Evolutionary conservation across 2,113 vertebrate genomes (phyloP).

Genomic region (Gnathonemus longibarbis): DNA sequence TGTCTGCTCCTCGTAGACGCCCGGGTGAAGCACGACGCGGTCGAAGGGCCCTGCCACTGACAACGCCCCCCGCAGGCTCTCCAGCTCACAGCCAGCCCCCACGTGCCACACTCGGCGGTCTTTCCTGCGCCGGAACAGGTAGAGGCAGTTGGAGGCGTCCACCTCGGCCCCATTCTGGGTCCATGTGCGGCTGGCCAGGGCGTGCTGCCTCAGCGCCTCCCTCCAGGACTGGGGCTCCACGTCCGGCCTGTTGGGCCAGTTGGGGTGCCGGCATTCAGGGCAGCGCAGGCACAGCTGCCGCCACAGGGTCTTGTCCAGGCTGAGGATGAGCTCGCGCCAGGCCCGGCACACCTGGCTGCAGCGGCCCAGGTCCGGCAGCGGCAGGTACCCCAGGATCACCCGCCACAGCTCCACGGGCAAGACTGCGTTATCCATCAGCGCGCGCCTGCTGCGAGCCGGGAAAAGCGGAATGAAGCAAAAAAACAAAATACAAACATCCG

Average conservation of each 20-base stretch:
- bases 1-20: constrained; percentile 74
- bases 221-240: constrained; percentile 73
- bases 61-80: constrained; percentile 70
- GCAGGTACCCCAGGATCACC: constrained; percentile 73
- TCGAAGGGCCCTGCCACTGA: constrained; percentile 66
- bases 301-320: constrained; percentile 83
- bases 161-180: constrained; percentile 65
- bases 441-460: background rate
- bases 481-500: background rate
- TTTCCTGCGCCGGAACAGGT: constrained; percentile 68
- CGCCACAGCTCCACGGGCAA: constrained; percentile 76
- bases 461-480: background rate
- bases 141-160: constrained; percentile 70
- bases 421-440: constrained; percentile 61
- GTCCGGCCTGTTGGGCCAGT: constrained; percentile 73
- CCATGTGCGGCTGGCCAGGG: constrained; percentile 73
- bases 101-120: constrained; percentile 66
- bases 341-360: constrained; percentile 78
- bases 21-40: constrained; percentile 66
- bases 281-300: constrained; percentile 75
- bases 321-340: constrained; percentile 75
- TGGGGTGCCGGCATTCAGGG: constrained; percentile 73
- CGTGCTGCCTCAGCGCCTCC: constrained; percentile 74
- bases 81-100: constrained; percentile 52
- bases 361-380: constrained; percentile 73